These are phyloP conservation scores for Aricia artaxerxes DNA, from an alignment of 2,888 invertebrate species.

Conservation along the genomic window DNA sequence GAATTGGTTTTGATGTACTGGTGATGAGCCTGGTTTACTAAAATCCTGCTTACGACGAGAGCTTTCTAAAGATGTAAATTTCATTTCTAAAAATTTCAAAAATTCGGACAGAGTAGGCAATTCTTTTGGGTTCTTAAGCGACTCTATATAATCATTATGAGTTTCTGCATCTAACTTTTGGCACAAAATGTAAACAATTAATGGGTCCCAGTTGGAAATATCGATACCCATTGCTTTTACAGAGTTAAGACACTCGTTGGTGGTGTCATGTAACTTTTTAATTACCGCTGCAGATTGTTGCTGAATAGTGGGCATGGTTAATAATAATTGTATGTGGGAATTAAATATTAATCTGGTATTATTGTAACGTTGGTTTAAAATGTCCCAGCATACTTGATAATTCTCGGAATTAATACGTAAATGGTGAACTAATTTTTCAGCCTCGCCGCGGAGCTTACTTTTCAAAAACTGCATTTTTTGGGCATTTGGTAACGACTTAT, in stretches of 20 bases:
- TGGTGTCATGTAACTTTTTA: no score
- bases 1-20: no score
- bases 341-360: neutral
- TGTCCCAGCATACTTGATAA: slow-evolving; percentile 18
- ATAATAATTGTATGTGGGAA: no score
- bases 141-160: slow-evolving; percentile 36
- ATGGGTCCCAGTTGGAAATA: slow-evolving; percentile 34
- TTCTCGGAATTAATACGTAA: slow-evolving; percentile 1
- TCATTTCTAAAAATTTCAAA: slow-evolving; percentile 37
- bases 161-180: slow-evolving; percentile 29
- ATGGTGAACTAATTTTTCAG: slow-evolving; percentile 28
- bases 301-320: no score
- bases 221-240: slow-evolving; percentile 8
- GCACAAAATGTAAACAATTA: slow-evolving; percentile 36
- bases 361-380: slow-evolving; percentile 8
- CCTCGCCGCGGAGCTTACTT: slow-evolving; percentile 26
- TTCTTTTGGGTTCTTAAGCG: slow-evolving; percentile 34
- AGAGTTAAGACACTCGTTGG: no score
- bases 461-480: slow-evolving; percentile 26
- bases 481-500: no score
- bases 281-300: no score
- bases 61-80: no score
- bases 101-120: slow-evolving; percentile 35
- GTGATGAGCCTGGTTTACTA: neutral
- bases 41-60: slow-evolving; percentile 34